Evolutionary conservation across 2,797 vertebrate genomes (phyloP).

Genomic region (Petrocephalus schoutedeni): DNA sequence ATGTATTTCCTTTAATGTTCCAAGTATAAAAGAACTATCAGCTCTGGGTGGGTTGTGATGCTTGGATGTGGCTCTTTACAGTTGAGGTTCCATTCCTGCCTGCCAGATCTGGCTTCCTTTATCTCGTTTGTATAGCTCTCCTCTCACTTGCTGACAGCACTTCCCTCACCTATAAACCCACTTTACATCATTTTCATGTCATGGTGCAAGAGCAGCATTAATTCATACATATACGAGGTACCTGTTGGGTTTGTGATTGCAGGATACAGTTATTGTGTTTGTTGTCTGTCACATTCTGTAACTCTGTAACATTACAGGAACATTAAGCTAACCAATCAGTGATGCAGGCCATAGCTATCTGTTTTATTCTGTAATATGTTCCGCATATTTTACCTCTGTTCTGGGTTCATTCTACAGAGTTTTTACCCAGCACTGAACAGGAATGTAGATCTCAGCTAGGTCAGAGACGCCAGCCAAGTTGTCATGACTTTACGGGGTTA

Average conservation of each 20-base stretch:
- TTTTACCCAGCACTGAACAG: neutral
- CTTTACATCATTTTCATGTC: neutral
- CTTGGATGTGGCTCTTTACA: no score
- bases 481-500: constrained; percentile 82
- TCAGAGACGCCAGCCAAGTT: constrained; percentile 74
- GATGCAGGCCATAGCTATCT: neutral
- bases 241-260: neutral
- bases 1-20: no score
- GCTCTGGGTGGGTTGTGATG: no score
- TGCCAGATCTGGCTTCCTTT: no score
- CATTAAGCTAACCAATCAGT: neutral
- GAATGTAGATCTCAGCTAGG: constrained; percentile 55
- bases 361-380: neutral
- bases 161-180: neutral
- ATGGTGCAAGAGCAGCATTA: neutral
- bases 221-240: neutral
- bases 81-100: no score
- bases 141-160: no score
- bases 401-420: neutral
- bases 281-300: neutral
- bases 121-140: no score
- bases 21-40: no score
- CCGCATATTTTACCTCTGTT: neutral
- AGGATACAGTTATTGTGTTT: neutral
- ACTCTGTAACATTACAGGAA: neutral